Evolutionary conservation across 2,888 invertebrate genomes (phyloP).

Genomic region (Phengaris alcon): DNA sequence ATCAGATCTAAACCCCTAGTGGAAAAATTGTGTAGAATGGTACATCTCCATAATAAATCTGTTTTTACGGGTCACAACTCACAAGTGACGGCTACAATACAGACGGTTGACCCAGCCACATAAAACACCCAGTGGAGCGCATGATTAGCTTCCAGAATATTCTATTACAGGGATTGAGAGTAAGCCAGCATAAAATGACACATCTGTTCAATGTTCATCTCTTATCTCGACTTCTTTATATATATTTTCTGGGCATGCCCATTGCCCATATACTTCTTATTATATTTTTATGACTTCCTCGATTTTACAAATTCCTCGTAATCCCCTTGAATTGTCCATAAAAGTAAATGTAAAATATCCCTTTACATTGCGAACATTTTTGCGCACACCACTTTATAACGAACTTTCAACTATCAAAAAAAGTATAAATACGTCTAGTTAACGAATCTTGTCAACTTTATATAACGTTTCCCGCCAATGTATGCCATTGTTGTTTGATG

Average conservation of each 20-base stretch:
- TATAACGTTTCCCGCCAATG: no score
- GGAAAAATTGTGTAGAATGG: neutral
- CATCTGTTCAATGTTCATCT: neutral
- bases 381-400: no score
- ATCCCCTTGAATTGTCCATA: no score
- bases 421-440: no score
- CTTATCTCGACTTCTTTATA: neutral
- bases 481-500: no score
- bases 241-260: neutral
- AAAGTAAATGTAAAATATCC: no score
- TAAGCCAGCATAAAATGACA: conserved; percentile 3
- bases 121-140: neutral
- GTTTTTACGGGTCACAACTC: conserved; percentile 2
- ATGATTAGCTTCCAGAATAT: neutral
- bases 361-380: no score
- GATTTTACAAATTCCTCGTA: no score
- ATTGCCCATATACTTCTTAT: no score
- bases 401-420: no score
- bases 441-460: no score
- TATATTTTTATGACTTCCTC: no score
- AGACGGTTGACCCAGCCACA: neutral
- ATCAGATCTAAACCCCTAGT: neutral
- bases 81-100: neutral
- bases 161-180: neutral
- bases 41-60: neutral